Conservation (phyloP, 2,888 invertebrate genomes). For the Drosophila quinaria region DNA sequence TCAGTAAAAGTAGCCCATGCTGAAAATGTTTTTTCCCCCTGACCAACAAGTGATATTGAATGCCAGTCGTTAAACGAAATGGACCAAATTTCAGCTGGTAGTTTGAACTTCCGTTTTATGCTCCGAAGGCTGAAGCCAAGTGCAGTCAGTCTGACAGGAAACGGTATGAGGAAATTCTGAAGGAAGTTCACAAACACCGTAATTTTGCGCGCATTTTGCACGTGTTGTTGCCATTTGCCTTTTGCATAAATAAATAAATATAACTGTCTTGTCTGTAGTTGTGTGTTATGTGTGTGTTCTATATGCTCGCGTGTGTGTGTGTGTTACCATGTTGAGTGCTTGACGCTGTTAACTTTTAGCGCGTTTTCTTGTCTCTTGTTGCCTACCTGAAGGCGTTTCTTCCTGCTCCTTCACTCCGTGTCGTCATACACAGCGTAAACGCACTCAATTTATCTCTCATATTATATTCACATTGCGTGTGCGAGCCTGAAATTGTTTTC, state of each 20-base stretch:
- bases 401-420: background rate
- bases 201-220: slow-evolving; percentile 68
- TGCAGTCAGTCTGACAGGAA: slow-evolving; percentile 40
- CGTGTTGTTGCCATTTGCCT: slow-evolving; percentile 64
- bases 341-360: slow-evolving; percentile 62
- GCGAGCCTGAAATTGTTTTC: slow-evolving; percentile 59
- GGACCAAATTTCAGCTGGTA: slow-evolving; percentile 22
- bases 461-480: slow-evolving; percentile 72
- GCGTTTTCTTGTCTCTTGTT: slow-evolving; percentile 54
- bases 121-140: background rate
- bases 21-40: slow-evolving; percentile 9
- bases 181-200: slow-evolving; percentile 33
- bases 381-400: slow-evolving; percentile 60
- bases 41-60: slow-evolving; percentile 63
- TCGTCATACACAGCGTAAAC: slow-evolving; percentile 43
- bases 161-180: slow-evolving; percentile 24
- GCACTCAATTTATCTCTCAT: slow-evolving; percentile 67
- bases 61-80: slow-evolving; percentile 48
- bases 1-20: slow-evolving; percentile 6
- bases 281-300: slow-evolving; percentile 7
- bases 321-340: slow-evolving; percentile 50
- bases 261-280: slow-evolving; percentile 33
- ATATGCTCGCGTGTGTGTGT: slow-evolving; percentile 10
- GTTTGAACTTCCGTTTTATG: slow-evolving; percentile 12
- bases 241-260: slow-evolving; percentile 71